Conservation (phyloP, 1,140 invertebrate species). For the Drosophila pectinifera region DNA sequence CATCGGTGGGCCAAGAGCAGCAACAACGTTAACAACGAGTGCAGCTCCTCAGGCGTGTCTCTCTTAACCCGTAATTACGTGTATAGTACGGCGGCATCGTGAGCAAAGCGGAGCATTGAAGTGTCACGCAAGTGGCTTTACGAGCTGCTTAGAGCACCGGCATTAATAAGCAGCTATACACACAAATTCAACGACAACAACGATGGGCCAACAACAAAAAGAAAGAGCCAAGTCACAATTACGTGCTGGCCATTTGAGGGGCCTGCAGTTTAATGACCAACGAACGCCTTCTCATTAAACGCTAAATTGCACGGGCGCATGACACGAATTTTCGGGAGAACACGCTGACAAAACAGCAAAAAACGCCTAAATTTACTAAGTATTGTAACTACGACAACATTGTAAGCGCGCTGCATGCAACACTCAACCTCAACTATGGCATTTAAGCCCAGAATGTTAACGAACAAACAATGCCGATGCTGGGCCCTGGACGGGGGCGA, state of each 20-base stretch:
- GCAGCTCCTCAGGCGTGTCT: conserved; percentile 38
- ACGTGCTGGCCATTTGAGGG: conserved; percentile 27
- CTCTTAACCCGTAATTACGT: conserved; percentile 57
- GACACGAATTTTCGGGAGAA: conserved; percentile 69
- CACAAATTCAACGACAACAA: conserved; percentile 26
- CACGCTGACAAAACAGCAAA: conserved; percentile 40
- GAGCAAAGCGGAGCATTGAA: conserved; percentile 48
- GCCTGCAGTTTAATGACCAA: conserved; percentile 72
- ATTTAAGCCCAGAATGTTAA: conserved; percentile 70
- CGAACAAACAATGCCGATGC: conserved; percentile 76
- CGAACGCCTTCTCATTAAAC: conserved; percentile 83
- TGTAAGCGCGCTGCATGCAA: conserved; percentile 62
- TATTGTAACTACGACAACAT: conserved; percentile 61
- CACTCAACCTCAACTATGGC: conserved; percentile 49
- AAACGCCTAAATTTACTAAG: conserved; percentile 63
- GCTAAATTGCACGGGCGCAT: conserved; percentile 78
- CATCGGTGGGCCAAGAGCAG: conserved; percentile 26
- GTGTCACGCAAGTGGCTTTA: conserved; percentile 63
- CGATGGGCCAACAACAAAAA: conserved; percentile 9
- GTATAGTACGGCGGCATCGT: conserved; percentile 30
- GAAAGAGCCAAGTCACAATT: conserved; percentile 75
- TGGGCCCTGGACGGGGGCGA: conserved; percentile 1
- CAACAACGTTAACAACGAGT: conserved; percentile 4
- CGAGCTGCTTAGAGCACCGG: conserved; percentile 64
- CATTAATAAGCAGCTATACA: conserved; percentile 66